Conservation (phyloP, 1,140 invertebrate species). For the Kradibia gibbosae region DNA sequence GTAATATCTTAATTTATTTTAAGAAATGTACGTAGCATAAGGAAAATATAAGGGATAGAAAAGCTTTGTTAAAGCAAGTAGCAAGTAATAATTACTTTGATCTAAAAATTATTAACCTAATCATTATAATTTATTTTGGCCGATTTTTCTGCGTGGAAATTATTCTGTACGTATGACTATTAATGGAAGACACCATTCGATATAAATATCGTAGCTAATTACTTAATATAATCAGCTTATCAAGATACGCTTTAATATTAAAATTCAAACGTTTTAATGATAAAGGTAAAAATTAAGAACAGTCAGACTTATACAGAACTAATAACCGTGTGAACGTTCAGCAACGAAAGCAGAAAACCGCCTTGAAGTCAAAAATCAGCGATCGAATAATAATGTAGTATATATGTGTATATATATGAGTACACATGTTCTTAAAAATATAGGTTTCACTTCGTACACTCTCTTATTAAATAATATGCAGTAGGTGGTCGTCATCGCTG, state of each 20-base stretch:
- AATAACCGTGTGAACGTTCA: neutral
- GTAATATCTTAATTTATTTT: no score
- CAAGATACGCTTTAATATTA: conserved; percentile 5
- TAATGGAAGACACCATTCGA: conserved; percentile 15
- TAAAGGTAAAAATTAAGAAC: neutral
- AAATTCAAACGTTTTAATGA: neutral
- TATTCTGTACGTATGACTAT: neutral
- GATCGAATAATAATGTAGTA: neutral
- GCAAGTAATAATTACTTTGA: no score
- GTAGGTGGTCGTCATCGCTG: neutral
- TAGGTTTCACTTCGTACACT: neutral
- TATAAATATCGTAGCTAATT: conserved; percentile 35
- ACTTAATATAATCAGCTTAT: conserved; percentile 19
- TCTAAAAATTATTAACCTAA: no score
- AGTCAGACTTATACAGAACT: neutral
- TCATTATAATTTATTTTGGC: no score
- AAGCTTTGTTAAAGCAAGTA: no score
- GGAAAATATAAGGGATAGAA: no score
- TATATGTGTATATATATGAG: neutral
- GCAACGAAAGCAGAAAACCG: no score
- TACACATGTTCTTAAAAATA: neutral
- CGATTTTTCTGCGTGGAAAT: no score
- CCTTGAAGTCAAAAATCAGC: neutral
- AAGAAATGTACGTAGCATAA: no score
- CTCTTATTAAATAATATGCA: conserved; percentile 36